Evolutionary conservation across 2,888 invertebrate species (phyloP).

Genomic region (Lithophane semibrunnea): DNA sequence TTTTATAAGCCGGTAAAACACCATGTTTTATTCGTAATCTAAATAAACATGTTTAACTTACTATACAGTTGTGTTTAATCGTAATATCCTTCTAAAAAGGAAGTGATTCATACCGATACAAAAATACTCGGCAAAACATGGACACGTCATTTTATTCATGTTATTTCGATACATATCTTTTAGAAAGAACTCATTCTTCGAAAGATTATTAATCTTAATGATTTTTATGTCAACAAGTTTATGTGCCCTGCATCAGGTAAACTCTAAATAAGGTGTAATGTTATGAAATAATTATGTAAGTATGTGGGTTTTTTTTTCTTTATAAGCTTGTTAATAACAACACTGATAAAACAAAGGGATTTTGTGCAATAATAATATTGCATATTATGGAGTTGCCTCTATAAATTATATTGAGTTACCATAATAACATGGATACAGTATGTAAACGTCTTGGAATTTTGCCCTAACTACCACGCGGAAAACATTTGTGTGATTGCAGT

Average conservation of each 20-base stretch:
- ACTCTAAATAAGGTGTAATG: neutral
- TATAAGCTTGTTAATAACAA: neutral
- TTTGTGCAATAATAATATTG: conserved; percentile 2
- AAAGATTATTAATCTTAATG: conserved; percentile 10
- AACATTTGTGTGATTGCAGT: neutral
- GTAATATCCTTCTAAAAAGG: neutral
- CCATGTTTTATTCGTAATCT: too few species aligned
- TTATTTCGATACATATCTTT: conserved; percentile 19
- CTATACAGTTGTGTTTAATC: too few species aligned
- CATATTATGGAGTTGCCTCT: neutral
- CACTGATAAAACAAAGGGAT: conserved; percentile 12
- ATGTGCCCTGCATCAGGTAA: neutral
- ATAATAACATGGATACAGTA: conserved; percentile 12
- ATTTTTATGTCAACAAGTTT: too few species aligned
- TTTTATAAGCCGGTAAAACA: neutral
- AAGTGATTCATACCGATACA: conserved; percentile 46
- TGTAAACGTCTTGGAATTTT: conserved; percentile 1
- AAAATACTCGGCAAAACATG: conserved; percentile 6
- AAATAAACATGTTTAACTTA: too few species aligned
- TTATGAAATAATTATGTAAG: conserved; percentile 9
- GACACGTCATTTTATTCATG: conserved; percentile 44
- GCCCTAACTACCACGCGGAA: neutral
- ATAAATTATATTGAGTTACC: conserved; percentile 4
- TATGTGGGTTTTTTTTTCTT: conserved; percentile 25
- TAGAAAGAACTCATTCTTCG: conserved; percentile 14